These are phyloP conservation scores for Zoanthus sociatus DNA, from an alignment of 92 coral and sea anemone genomes.

Conservation along the genomic window DNA sequence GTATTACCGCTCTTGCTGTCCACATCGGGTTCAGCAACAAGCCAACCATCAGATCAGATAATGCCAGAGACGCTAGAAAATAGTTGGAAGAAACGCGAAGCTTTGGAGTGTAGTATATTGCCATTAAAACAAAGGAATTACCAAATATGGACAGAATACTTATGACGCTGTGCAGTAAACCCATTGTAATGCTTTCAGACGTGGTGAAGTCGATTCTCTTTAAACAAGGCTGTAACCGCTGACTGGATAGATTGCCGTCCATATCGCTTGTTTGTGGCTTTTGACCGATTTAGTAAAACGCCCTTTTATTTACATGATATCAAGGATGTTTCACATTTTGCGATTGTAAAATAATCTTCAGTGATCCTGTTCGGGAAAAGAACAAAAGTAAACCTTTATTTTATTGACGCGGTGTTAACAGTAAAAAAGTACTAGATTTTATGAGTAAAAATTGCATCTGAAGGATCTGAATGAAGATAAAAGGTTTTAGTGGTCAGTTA, in stretches of 20 bases:
- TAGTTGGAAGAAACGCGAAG: conserved; percentile 17
- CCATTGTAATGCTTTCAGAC: conserved; percentile 17
- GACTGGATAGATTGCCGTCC: not conserved
- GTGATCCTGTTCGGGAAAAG: no score
- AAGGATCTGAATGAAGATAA: no score
- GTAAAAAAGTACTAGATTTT: no score
- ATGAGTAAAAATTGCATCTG: no score
- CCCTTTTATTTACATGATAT: no score
- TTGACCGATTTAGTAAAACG: no score
- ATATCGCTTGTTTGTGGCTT: not conserved
- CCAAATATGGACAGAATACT: conserved; percentile 42
- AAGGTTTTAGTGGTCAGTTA: no score
- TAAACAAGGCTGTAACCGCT: not conserved
- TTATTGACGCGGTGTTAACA: no score
- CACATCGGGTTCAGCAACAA: conserved; percentile 29
- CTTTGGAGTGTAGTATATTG: conserved; percentile 27
- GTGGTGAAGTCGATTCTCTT: not conserved
- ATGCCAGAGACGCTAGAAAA: conserved; percentile 34
- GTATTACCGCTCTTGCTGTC: conserved; percentile 30
- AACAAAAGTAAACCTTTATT: no score
- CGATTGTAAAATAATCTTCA: no score
- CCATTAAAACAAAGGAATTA: conserved; percentile 10
- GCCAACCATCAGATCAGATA: conserved; percentile 37
- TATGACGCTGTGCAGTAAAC: conserved; percentile 5
- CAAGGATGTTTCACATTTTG: no score